Conservation (phyloP, 92 coral and sea anemone genomes). For the Parazoanthus swiftii region DNA sequence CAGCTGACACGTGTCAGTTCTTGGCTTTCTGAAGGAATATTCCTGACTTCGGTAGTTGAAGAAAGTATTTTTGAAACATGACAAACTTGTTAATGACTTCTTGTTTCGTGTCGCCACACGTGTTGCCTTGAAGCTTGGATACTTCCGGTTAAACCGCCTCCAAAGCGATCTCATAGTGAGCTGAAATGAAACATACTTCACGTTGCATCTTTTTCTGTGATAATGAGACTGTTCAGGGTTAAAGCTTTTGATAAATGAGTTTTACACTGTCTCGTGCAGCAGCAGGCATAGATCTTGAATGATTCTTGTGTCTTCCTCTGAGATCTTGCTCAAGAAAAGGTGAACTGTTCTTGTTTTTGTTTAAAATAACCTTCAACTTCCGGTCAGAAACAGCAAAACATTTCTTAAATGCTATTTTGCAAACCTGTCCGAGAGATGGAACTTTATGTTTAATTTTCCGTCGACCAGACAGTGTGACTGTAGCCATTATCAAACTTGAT, state of each 20-base stretch:
- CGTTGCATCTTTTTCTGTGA: not conserved
- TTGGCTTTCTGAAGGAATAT: not conserved
- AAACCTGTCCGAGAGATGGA: not conserved
- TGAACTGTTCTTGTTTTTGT: not conserved
- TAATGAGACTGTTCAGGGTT: constrained; percentile 1
- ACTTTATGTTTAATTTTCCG: not conserved
- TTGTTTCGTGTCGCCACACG: not conserved
- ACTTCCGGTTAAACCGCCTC: not conserved
- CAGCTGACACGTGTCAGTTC: not conserved
- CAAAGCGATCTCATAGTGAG: not conserved
- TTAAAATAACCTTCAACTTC: not conserved
- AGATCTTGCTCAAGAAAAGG: not conserved
- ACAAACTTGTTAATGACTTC: not conserved
- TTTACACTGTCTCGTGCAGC: not conserved
- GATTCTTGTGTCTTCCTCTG: not conserved
- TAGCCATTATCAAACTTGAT: too few relatives aligned
- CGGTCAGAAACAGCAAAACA: not conserved
- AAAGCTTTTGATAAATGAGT: not conserved
- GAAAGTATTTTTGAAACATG: not conserved
- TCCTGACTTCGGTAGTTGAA: not conserved
- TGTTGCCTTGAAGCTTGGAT: not conserved
- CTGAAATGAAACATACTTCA: not conserved
- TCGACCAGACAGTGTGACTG: not conserved
- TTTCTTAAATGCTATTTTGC: constrained; percentile 1
- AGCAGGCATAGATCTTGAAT: not conserved